Conservation (phyloP, 2,797 vertebrate species). For the Serranus cabrilla region DNA sequence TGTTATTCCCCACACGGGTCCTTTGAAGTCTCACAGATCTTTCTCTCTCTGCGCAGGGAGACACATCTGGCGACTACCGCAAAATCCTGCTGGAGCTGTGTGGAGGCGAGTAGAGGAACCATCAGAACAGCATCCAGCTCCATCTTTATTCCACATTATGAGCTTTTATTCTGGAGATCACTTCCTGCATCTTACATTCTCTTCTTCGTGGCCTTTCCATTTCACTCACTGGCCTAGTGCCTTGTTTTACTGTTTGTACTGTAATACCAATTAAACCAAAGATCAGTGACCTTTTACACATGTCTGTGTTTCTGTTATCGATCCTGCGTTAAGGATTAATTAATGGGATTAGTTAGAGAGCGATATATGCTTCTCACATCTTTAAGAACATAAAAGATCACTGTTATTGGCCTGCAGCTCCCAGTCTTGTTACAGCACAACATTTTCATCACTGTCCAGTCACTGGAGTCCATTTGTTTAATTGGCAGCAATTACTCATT, state of each 20-base stretch:
- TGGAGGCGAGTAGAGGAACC: constrained; percentile 89
- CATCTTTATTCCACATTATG: background rate
- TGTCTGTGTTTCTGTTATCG: constrained; percentile 63
- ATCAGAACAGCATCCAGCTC: background rate
- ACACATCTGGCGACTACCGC: constrained; percentile 97
- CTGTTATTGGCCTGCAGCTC: constrained; percentile 51
- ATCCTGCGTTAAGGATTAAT: constrained; percentile 43
- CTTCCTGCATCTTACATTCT: background rate
- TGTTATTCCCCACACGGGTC: background rate
- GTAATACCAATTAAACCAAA: constrained; percentile 78
- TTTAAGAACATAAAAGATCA: constrained; percentile 57
- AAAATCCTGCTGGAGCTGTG: constrained; percentile 97
- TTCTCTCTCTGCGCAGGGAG: constrained; percentile 85
- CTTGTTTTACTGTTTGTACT: constrained; percentile 67
- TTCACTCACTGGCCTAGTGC: constrained; percentile 54
- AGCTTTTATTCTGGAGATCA: constrained; percentile 1
- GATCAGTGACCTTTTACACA: constrained; percentile 70
- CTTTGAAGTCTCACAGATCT: constrained; percentile 35
- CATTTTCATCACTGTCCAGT: constrained; percentile 61
- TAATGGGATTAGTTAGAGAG: constrained; percentile 32
- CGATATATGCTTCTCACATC: constrained; percentile 41
- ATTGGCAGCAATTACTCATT: constrained; percentile 70
- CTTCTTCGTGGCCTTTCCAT: constrained; percentile 37
- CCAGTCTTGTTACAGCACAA: constrained; percentile 31
- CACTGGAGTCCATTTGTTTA: constrained; percentile 75